phyloP scores from a whole-genome alignment of 2,113 vertebrate species.

The Syrmaticus mikado region DNA sequence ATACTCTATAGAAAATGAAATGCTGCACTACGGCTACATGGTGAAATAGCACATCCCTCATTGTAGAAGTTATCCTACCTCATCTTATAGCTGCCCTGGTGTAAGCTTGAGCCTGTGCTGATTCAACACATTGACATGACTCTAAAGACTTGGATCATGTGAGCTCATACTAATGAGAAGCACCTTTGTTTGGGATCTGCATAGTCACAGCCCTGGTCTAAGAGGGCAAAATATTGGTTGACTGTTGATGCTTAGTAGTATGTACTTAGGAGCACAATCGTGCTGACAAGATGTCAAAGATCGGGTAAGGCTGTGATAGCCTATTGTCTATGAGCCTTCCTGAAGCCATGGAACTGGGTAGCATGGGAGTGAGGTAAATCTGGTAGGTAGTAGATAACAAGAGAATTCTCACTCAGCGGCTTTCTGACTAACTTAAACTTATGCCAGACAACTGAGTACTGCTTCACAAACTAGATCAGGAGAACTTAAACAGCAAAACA shows the following conservation, averaged over 20 bases:
- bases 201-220: background rate
- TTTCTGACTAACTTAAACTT: background rate
- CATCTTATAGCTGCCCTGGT: background rate
- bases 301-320: background rate
- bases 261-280: background rate
- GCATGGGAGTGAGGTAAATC: background rate
- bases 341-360: background rate
- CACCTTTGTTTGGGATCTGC: background rate
- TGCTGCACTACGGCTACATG: background rate
- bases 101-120: background rate
- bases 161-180: background rate
- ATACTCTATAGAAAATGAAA: background rate
- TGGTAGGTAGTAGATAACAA: background rate
- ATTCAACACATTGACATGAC: background rate
- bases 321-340: fast-evolving
- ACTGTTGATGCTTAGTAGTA: background rate
- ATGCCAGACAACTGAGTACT: background rate
- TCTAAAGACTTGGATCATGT: background rate
- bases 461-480: background rate
- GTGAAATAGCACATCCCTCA: background rate
- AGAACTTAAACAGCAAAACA: background rate
- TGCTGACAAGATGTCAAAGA: background rate
- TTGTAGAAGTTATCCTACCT: background rate
- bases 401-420: background rate
- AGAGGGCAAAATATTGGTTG: background rate